Evolutionary conservation across 2,113 vertebrate genomes (phyloP), one percentile per base, ranked within the genome.

Genomic region (Micromys minutus): DNA sequence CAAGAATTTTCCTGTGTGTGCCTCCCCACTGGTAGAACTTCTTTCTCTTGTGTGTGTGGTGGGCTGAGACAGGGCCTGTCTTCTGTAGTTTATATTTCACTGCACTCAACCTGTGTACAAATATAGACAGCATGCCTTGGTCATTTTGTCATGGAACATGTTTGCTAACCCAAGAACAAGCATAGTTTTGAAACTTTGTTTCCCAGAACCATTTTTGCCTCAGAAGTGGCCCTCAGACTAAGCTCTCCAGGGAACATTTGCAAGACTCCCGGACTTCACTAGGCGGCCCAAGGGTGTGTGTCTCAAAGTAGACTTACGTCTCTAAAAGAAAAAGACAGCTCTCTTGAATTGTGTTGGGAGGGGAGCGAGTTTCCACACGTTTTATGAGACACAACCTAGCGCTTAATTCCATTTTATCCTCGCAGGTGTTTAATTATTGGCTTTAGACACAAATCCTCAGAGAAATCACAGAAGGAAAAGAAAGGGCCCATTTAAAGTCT

Each of bases 141-240:
- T 74, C 45, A 36, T 65, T 95, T 92, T 89, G 72, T 79, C 94
- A 89, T 86, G 83, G 89, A 90, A 92, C 80, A 34, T 39, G 45
- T 84, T 79, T 81, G 90, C 55, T 63, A 67, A 72, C 75, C 47
- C 47, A 47, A 65, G 94, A 89, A 47, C 74, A 61, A 86, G 89
- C 61, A 0, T 29, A 67, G 39, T 39, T 34, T 77, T 71, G 59
- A 94, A 79, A 55, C 76, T 90, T 50, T 15, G 76, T 94, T 96
- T 95, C 77, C 4, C 6, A 45, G 87, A 65, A 84, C 63, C 17
- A 13, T 50, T n/a, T n/a, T n/a, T n/a, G n/a, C 0, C 34, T 71
- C 26, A 52, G 88, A 36, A 42, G 7, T 29, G 75, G 59, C 63
- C 29, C 87, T 76, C 71, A 72, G 86, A 47, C 21, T 1, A n/a